Percentiles rank a stretch among this genome's conserved stretches.
Evolutionary conservation across 1,140 invertebrate genomes (phyloP).

Genomic region (Microplitis demolitor): DNA sequence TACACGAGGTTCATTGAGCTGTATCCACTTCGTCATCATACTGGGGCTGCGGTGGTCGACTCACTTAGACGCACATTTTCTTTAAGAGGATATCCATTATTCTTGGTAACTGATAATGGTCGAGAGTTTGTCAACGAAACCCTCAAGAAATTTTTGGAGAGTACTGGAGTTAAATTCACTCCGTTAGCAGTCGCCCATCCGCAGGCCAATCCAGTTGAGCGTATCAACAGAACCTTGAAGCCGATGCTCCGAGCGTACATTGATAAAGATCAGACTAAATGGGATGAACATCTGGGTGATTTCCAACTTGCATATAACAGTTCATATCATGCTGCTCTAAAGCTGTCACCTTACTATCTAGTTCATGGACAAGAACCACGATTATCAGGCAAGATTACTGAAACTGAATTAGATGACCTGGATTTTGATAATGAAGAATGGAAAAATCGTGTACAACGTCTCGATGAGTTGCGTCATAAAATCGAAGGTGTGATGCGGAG

Average conservation of each 20-base stretch:
- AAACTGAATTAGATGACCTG: not conserved
- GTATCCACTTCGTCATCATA: too few species aligned
- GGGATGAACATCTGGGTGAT: not conserved
- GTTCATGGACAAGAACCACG: too few species aligned
- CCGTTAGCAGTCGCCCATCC: not conserved
- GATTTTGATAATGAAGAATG: not conserved
- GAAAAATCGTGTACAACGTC: not conserved
- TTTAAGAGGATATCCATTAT: constrained; percentile 17
- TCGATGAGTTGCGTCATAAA: too few species aligned
- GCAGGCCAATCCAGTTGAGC: constrained; percentile 20
- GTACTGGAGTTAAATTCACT: not conserved
- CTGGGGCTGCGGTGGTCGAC: not conserved
- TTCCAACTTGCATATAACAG: too few species aligned
- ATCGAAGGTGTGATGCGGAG: not conserved
- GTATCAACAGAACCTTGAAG: constrained; percentile 14
- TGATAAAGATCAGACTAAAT: not conserved
- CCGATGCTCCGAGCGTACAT: not conserved
- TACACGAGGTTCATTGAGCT: too few species aligned
- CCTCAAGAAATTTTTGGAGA: not conserved
- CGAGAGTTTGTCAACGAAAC: constrained; percentile 15
- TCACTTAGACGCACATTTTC: constrained; percentile 13
- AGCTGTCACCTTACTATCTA: too few species aligned
- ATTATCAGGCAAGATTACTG: not conserved
- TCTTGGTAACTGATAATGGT: constrained; percentile 18
- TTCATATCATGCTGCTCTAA: too few species aligned